Conservation (phyloP, 2,797 vertebrate species). For the Poecilia velifera region DNA sequence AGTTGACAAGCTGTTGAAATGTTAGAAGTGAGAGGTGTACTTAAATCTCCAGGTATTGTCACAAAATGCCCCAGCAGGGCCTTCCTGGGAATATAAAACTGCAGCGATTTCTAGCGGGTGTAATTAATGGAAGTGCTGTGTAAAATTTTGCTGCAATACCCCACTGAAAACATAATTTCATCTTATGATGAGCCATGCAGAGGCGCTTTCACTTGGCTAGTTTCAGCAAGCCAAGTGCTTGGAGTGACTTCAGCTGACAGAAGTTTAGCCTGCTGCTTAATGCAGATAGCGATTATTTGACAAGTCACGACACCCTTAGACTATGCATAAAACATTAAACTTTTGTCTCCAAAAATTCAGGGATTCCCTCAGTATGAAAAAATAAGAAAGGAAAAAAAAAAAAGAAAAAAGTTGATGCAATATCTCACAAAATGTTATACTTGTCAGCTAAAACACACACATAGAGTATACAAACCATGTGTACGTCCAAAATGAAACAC, state of each 20-base stretch:
- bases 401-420: background rate
- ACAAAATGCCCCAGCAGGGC: too few species aligned
- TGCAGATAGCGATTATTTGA: background rate
- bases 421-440: background rate
- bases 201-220: background rate
- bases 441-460: background rate
- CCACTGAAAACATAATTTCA: background rate
- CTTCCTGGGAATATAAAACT: too few species aligned
- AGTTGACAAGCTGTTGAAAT: too few species aligned
- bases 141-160: background rate
- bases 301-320: background rate
- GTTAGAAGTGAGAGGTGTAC: too few species aligned
- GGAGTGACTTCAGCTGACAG: background rate
- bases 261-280: background rate
- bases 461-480: background rate
- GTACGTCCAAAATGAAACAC: background rate
- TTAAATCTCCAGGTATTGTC: too few species aligned
- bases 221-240: background rate
- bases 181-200: background rate
- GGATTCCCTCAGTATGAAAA: background rate
- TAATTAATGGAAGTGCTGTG: background rate
- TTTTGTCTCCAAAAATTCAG: background rate
- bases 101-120: background rate
- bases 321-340: background rate
- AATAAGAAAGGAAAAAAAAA: background rate